These are phyloP conservation scores for Coracopsis vasa DNA, from an alignment of 2,113 vertebrate species.

Conservation along the genomic window DNA sequence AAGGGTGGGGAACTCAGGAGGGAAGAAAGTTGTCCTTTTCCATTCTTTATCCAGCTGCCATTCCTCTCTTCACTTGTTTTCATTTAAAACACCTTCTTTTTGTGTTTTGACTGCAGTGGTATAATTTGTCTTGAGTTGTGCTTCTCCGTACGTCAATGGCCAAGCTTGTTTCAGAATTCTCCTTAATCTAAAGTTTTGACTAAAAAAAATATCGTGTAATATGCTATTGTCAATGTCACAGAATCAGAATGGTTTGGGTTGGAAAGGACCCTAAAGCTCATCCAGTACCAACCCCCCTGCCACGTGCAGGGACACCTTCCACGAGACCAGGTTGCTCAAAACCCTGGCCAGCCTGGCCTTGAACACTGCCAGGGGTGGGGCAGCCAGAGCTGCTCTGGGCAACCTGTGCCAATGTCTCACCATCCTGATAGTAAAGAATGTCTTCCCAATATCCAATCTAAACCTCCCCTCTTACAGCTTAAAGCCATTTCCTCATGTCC, in stretches of 20 bases:
- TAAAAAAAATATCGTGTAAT: not conserved
- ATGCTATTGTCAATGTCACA: not conserved
- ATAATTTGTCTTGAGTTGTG: not conserved
- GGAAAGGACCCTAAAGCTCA: not conserved
- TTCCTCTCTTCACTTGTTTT: not conserved
- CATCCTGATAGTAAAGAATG: not conserved
- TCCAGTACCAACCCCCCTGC: not conserved
- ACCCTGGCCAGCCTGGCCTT: not conserved
- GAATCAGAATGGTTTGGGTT: not conserved
- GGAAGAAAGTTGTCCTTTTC: not conserved
- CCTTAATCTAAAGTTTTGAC: not conserved
- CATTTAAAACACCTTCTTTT: not conserved
- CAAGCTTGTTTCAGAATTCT: not conserved
- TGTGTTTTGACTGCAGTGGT: not conserved
- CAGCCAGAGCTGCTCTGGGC: not conserved
- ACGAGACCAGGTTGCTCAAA: not conserved
- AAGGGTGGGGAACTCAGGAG: not conserved
- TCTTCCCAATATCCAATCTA: not conserved
- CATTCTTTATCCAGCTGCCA: not conserved
- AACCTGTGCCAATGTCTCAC: not conserved
- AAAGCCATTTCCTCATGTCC: not conserved
- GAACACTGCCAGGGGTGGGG: not conserved
- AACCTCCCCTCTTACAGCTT: not conserved
- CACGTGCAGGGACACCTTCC: not conserved
- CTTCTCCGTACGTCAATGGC: not conserved